These are phyloP conservation scores for Equus quagga DNA, from an alignment of 2,113 vertebrate genomes.

Conservation along the genomic window DNA sequence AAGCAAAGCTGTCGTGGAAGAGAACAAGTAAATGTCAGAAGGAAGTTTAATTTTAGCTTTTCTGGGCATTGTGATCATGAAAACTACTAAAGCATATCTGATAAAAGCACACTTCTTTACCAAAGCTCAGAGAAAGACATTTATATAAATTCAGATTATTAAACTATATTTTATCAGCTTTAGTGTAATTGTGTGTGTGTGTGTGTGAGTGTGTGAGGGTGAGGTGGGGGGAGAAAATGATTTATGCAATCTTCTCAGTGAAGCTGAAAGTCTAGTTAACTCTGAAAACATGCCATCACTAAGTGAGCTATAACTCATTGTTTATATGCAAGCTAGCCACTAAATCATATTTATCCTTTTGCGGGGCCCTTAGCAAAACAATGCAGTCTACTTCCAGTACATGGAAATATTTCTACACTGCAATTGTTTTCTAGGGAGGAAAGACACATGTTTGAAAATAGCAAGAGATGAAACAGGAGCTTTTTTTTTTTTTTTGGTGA, in stretches of 20 bases:
- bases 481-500: no score
- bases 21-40: neutral
- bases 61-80: conserved; percentile 35
- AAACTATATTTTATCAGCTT: neutral
- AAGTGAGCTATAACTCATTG: neutral
- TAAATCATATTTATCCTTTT: neutral
- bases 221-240: neutral
- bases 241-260: neutral
- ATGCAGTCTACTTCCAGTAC: conserved; percentile 10
- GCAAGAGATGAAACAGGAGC: neutral
- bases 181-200: neutral
- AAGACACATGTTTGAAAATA: conserved; percentile 40
- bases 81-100: neutral
- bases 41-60: conserved; percentile 31
- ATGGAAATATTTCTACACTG: neutral
- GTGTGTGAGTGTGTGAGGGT: neutral
- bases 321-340: neutral
- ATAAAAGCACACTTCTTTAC: conserved; percentile 18
- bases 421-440: neutral
- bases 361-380: neutral
- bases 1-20: conserved; percentile 19
- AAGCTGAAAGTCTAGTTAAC: conserved; percentile 22
- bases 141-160: conserved; percentile 54
- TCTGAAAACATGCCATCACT: neutral
- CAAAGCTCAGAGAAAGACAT: conserved; percentile 18